Percentiles rank a stretch among this genome's conserved stretches.
phyloP scores from a whole-genome alignment of 2,888 invertebrate genomes.

The Portevinia maculata region DNA sequence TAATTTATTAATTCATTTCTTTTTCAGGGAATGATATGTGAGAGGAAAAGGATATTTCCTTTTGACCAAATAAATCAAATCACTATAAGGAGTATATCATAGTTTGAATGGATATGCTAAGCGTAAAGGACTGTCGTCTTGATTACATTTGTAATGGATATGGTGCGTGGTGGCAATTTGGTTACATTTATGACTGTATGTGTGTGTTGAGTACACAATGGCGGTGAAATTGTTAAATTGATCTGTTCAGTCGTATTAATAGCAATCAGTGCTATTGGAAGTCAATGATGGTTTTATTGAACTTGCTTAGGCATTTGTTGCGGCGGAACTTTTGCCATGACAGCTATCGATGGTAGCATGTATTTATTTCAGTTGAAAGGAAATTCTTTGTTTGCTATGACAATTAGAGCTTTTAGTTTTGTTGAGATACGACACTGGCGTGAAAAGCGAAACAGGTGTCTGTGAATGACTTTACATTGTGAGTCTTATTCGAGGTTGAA shows the following conservation, averaged over 20 bases:
- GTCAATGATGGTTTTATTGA: conserved; percentile 55
- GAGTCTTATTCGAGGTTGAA: background rate
- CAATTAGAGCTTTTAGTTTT: conserved; percentile 6
- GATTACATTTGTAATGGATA: background rate
- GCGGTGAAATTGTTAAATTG: conserved; percentile 35
- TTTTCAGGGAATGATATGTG: background rate
- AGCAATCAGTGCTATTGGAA: conserved; percentile 54
- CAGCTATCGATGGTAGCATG: conserved; percentile 22
- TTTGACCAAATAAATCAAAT: conserved; percentile 41
- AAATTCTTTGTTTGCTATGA: conserved; percentile 18
- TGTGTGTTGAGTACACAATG: conserved; percentile 2
- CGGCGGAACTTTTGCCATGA: background rate
- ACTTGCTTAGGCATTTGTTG: conserved; percentile 21
- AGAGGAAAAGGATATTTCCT: conserved; percentile 42
- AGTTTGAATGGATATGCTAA: conserved; percentile 19
- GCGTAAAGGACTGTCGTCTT: conserved; percentile 44
- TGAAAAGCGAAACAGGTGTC: background rate
- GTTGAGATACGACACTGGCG: background rate
- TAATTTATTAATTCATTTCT: conserved; percentile 68
- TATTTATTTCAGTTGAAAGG: conserved; percentile 14
- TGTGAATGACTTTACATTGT: background rate
- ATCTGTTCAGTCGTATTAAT: conserved; percentile 47
- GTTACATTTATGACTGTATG: no score
- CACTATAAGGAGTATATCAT: conserved; percentile 1
- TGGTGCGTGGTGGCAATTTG: background rate